phyloP scores from a whole-genome alignment of 2,797 vertebrate genomes.

The Eremophila alpestris region DNA sequence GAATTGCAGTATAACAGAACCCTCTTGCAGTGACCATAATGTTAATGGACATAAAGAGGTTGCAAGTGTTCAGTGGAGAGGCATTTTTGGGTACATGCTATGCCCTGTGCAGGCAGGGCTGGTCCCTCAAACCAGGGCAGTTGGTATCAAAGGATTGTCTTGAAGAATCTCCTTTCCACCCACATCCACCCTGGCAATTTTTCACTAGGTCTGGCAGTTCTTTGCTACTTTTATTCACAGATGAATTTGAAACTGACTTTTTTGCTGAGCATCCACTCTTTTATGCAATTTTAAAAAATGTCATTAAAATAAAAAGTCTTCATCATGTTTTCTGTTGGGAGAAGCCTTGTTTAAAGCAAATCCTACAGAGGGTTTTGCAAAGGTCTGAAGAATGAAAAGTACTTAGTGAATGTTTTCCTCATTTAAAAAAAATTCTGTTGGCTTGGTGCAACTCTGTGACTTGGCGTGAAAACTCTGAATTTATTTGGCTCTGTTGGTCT shows the following conservation, averaged over 20 bases:
- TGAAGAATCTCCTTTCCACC: background rate
- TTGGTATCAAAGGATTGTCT: background rate
- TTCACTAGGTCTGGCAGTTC: background rate
- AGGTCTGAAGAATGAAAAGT: constrained; percentile 11
- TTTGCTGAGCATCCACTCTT: background rate
- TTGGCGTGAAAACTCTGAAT: constrained; percentile 1
- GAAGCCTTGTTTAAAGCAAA: background rate
- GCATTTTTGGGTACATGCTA: background rate
- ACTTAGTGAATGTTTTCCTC: constrained; percentile 30
- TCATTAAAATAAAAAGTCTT: background rate
- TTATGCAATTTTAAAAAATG: background rate
- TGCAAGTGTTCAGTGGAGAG: background rate
- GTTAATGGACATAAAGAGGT: background rate
- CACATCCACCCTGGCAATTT: background rate
- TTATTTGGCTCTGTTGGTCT: constrained; percentile 37
- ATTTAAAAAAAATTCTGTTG: background rate
- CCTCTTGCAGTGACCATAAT: background rate
- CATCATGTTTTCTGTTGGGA: background rate
- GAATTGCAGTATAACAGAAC: background rate
- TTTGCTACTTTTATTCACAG: background rate
- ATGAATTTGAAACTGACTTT: background rate
- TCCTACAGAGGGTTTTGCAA: background rate
- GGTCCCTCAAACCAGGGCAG: accelerated
- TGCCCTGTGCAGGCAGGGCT: accelerated
- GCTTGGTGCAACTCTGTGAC: background rate